Evolutionary conservation across 2,113 vertebrate genomes (phyloP).

Genomic region (Rhizomys pruinosus): DNA sequence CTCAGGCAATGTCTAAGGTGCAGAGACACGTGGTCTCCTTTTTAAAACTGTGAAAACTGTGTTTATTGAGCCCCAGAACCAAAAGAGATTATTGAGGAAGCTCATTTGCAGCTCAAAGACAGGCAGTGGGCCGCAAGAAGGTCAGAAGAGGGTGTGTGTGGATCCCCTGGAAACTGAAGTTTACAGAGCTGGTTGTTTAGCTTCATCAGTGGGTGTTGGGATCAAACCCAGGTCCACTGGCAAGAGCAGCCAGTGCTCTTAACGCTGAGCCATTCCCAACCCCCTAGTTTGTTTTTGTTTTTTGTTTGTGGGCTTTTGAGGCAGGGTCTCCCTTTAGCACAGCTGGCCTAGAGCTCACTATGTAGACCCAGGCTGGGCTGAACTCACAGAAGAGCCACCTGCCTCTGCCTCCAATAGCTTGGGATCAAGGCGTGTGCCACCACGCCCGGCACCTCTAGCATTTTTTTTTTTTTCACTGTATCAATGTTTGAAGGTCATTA

Average conservation of each 20-base stretch:
- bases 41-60: constrained; percentile 55
- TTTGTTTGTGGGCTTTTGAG: background rate
- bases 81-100: background rate
- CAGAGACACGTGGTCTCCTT: no score
- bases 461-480: no score
- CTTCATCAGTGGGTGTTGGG: no score
- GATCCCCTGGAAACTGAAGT: no score
- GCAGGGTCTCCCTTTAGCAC: background rate
- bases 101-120: background rate
- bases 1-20: background rate
- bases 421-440: background rate
- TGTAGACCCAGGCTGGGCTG: background rate
- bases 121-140: no score
- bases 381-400: background rate
- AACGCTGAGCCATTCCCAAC: constrained; percentile 12
- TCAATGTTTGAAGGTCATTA: no score
- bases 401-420: background rate
- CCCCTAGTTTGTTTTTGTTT: no score
- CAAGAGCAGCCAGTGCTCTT: no score
- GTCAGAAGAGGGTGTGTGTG: no score
- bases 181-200: no score
- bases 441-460: no score
- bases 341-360: background rate
- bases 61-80: background rate
- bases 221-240: no score